phyloP scores from a whole-genome alignment of 2,888 invertebrate species.

The Tiliacea aurago region DNA sequence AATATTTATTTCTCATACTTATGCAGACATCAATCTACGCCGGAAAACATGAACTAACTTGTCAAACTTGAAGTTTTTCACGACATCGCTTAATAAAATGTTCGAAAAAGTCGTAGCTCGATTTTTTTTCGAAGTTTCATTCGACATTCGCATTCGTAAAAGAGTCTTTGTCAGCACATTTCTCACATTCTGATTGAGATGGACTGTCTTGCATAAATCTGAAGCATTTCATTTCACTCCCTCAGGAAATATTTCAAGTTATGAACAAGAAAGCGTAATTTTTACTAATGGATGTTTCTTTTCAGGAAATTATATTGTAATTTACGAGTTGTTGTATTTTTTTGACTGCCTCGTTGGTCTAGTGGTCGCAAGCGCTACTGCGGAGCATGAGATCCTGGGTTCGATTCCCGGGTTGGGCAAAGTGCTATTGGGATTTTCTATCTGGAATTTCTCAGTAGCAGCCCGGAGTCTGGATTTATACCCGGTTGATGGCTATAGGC shows the following conservation, averaged over 20 bases:
- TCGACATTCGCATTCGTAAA: conserved; percentile 71
- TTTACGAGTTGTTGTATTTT: conserved; percentile 40
- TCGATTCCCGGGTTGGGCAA: too few relatives aligned
- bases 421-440: too few relatives aligned
- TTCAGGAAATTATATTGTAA: conserved; percentile 52
- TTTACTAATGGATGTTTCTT: conserved; percentile 66
- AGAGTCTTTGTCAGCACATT: conserved; percentile 80
- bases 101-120: conserved; percentile 66
- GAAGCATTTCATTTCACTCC: conserved; percentile 63
- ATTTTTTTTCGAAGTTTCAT: conserved; percentile 71
- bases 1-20: conserved; percentile 69
- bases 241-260: conserved; percentile 63
- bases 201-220: conserved; percentile 73
- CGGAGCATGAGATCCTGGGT: too few relatives aligned
- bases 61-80: conserved; percentile 77
- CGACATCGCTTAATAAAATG: conserved; percentile 78
- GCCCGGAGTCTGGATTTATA: too few relatives aligned
- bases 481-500: too few relatives aligned
- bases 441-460: too few relatives aligned
- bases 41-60: conserved; percentile 77
- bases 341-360: too few relatives aligned
- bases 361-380: too few relatives aligned
- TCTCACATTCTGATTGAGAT: conserved; percentile 78
- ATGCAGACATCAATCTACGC: conserved; percentile 79
- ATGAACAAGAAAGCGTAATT: conserved; percentile 64